These are phyloP conservation scores for Ephialtes manifestator DNA, from an alignment of 2,888 invertebrate species.

Conservation along the genomic window DNA sequence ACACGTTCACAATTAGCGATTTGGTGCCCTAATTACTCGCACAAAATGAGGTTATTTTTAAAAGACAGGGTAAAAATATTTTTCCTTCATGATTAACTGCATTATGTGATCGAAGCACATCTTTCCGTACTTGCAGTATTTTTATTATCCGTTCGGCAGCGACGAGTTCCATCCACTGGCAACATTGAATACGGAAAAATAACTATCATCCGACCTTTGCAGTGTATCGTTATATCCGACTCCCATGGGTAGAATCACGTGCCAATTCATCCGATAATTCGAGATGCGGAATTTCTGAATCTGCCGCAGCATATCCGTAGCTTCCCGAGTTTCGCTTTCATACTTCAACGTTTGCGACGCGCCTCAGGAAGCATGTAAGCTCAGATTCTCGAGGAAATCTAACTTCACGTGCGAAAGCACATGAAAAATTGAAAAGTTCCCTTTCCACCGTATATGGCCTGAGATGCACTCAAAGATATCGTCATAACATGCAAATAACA, in stretches of 20 bases:
- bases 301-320: not conserved
- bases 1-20: too few species aligned
- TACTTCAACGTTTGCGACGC: not conserved
- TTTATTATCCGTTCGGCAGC: not conserved
- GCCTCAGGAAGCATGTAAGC: not conserved
- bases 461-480: not conserved
- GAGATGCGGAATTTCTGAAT: slow-evolving; percentile 38
- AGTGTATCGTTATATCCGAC: slow-evolving; percentile 26
- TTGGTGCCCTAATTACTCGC: too few species aligned
- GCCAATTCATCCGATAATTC: slow-evolving; percentile 49
- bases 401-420: not conserved
- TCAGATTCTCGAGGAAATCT: not conserved
- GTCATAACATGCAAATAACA: too few species aligned
- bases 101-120: not conserved
- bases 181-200: not conserved
- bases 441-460: not conserved
- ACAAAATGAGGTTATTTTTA: too few species aligned
- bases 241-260: slow-evolving; percentile 19
- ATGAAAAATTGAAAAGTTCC: not conserved
- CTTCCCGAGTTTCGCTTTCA: not conserved
- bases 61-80: not conserved
- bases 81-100: not conserved
- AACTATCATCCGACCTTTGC: not conserved
- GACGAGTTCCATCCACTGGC: not conserved
- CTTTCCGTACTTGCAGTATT: not conserved